A percentile compares a stretch with the other conserved stretches of the same genome.
These are phyloP conservation scores for Notolabrus celidotus DNA, from an alignment of 2,797 vertebrate species.

Conservation along the genomic window DNA sequence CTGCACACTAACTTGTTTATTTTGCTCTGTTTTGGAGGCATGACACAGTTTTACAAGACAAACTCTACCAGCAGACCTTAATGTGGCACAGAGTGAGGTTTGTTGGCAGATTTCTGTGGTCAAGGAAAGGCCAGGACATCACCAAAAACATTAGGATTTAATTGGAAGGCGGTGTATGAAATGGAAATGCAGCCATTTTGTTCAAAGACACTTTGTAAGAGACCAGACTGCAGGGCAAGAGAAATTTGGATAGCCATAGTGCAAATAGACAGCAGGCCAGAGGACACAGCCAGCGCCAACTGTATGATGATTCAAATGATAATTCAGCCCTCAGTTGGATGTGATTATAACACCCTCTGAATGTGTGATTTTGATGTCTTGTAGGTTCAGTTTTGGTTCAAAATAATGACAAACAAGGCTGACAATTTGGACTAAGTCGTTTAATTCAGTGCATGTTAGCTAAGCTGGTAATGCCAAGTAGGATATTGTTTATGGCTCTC, in stretches of 20 bases:
- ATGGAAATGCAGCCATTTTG: neutral
- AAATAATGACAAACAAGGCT: neutral
- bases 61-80: conserved; percentile 3
- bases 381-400: neutral
- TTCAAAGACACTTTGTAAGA: neutral
- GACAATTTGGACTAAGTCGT: neutral
- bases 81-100: neutral
- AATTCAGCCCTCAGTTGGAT: no score
- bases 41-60: conserved; percentile 43
- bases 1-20: conserved; percentile 26
- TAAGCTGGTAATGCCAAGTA: no score
- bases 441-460: no score
- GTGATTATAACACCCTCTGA: neutral
- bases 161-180: neutral
- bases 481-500: no score
- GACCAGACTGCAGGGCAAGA: neutral
- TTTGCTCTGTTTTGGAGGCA: conserved; percentile 19
- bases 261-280: neutral
- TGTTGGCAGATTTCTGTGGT: neutral
- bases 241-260: neutral
- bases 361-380: neutral
- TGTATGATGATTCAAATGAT: neutral
- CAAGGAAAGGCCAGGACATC: neutral
- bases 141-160: neutral
- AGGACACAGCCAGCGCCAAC: neutral